Percentiles rank a stretch among this genome's conserved stretches.
Evolutionary conservation across 2,113 vertebrate species (phyloP).

Genomic region (Percina caprodes): DNA sequence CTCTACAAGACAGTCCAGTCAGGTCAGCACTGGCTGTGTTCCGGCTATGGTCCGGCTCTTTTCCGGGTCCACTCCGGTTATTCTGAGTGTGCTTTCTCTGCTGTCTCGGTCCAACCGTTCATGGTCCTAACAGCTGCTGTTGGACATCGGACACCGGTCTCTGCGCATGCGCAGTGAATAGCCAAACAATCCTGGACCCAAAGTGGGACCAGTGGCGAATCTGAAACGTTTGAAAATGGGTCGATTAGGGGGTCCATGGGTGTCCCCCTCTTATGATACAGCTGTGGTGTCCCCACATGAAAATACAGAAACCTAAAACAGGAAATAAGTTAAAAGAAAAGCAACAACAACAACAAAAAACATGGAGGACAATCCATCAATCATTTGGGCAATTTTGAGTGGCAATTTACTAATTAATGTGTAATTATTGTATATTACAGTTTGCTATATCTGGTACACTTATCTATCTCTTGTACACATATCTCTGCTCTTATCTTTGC

Average conservation of each 20-base stretch:
- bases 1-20: not conserved
- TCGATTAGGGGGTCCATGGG: not conserved
- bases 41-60: not conserved
- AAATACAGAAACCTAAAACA: no score
- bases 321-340: no score
- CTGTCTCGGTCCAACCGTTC: constrained; percentile 25
- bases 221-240: not conserved
- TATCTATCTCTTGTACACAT: no score
- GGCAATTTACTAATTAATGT: no score
- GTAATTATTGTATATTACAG: no score
- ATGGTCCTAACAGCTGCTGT: constrained; percentile 72
- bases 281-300: no score
- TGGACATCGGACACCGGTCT: constrained; percentile 71
- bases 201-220: constrained; percentile 35
- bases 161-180: constrained; percentile 58
- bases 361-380: no score
- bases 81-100: constrained; percentile 28
- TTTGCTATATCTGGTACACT: no score
- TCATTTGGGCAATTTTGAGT: no score
- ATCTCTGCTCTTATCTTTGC: no score
- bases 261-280: no score
- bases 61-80: constrained; percentile 22
- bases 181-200: constrained; percentile 18
- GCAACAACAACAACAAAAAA: no score
- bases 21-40: not conserved